Evolutionary conservation across 2,113 vertebrate species (phyloP).

Genomic region (Mus spicilegus): DNA sequence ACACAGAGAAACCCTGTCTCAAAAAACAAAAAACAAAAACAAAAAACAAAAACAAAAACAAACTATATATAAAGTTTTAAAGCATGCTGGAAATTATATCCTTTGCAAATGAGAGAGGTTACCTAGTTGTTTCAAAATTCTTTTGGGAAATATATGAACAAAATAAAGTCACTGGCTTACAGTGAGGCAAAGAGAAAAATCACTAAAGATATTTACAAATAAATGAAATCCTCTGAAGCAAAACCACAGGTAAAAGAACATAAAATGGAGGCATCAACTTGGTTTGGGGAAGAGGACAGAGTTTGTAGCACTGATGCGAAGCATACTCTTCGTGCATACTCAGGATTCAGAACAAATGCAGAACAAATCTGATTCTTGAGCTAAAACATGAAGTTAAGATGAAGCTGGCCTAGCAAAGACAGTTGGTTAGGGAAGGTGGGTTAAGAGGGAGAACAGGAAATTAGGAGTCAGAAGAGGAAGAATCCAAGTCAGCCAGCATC

Average conservation of each 20-base stretch:
- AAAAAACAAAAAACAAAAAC: no score
- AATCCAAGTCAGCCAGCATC: no score
- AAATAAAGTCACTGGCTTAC: neutral
- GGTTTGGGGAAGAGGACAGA: no score
- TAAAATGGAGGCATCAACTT: neutral
- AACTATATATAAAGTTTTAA: conserved; percentile 40
- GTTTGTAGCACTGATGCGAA: neutral
- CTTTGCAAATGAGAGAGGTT: conserved; percentile 27
- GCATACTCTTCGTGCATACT: neutral
- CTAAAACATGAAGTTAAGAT: neutral
- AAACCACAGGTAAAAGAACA: neutral
- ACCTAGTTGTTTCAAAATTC: neutral
- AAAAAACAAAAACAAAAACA: no score
- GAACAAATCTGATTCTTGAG: neutral
- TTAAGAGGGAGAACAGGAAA: neutral
- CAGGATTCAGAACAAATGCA: neutral
- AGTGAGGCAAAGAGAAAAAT: neutral
- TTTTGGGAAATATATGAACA: conserved; percentile 6
- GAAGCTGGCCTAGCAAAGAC: neutral
- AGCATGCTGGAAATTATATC: conserved; percentile 35
- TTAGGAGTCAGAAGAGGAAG: neutral
- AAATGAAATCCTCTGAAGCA: conserved; percentile 8
- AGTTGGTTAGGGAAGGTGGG: neutral
- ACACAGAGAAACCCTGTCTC: no score
- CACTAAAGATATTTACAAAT: neutral